Percentiles rank a stretch among this genome's conserved stretches.
Evolutionary conservation across 2,888 invertebrate genomes (phyloP).

Genomic region (Diarsia mendica): DNA sequence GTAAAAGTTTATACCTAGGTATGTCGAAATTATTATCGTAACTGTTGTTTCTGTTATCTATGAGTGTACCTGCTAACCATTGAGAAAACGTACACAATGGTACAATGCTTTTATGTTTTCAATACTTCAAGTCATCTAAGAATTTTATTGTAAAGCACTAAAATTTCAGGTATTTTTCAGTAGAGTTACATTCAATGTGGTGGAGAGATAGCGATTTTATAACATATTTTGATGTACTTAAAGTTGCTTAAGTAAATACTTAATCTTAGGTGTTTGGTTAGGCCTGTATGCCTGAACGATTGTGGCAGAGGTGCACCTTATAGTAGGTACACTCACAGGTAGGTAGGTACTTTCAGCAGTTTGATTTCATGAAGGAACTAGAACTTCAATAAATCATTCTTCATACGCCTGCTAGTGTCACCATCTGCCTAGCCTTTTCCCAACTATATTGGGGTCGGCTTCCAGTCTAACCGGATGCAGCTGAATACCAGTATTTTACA

Average conservation of each 20-base stretch:
- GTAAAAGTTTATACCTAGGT: conserved; percentile 18
- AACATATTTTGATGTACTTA: neutral
- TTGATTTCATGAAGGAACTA: no score
- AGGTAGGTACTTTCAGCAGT: no score
- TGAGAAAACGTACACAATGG: neutral
- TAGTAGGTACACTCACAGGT: neutral
- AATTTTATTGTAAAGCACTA: neutral
- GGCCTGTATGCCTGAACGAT: neutral
- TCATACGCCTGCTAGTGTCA: no score
- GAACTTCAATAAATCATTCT: no score
- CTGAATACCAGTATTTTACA: no score
- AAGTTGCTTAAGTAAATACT: no score
- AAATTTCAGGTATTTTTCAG: conserved; percentile 5
- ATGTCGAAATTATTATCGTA: neutral
- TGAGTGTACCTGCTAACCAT: neutral
- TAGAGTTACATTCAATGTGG: neutral
- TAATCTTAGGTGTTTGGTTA: no score
- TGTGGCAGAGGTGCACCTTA: neutral
- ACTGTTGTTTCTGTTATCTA: no score
- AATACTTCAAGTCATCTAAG: neutral
- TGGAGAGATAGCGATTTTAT: neutral
- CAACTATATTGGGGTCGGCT: no score
- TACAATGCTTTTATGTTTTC: conserved; percentile 9
- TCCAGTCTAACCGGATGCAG: no score
- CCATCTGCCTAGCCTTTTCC: no score